Evolutionary conservation across 2,888 invertebrate species (phyloP), one percentile per base, ranked within the genome.

Genomic region (Sesamia inferens): DNA sequence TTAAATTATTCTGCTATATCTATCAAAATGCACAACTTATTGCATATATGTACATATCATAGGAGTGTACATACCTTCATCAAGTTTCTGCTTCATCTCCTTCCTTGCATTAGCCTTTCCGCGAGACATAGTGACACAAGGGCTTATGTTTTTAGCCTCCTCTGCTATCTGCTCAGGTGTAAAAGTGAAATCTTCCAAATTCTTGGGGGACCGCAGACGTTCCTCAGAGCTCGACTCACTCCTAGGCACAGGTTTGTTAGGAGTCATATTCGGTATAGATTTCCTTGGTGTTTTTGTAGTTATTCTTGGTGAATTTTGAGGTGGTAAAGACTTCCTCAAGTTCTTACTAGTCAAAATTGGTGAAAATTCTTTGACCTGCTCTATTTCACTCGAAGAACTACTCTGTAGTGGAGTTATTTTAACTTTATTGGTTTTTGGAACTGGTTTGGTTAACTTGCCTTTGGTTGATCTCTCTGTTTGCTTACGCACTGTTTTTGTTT

Each of bases 41-140:
- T 65, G 6, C 7, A n/a, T 54, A 24, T 31, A 68, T 22, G n/a
- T n/a, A 39, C 39, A 39, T 58, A 48, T 19, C 2, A 14, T 19
- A 8, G 5, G 11, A 5, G 10, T 47, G 54, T 19, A 78, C 74
- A 61, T 88, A 96, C 96, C 96, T 85, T 94, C 94, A 63, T 90
- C 83, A n/a, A 94, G 80, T 84, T 95, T 96, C 81, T 92, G 89
- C 68, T 91, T 93, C 95, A 93, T 96, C 85, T 97, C 97, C 64
- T 93, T 96, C 51, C 97, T 92, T 0, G 97, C 97, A 82, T 96
- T 97, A 2, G 92, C 94, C 83, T 97, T 97, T 0, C 97, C 97
- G 39, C 97, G 91, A 0, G 97, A 97, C 69, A 96, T 86, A 0
- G 97, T 97, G 0, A 97, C 96, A 88, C 95, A 97, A 0, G 97